Conservation (phyloP, 2,888 invertebrate species). For the Orchesellides sinensis region DNA sequence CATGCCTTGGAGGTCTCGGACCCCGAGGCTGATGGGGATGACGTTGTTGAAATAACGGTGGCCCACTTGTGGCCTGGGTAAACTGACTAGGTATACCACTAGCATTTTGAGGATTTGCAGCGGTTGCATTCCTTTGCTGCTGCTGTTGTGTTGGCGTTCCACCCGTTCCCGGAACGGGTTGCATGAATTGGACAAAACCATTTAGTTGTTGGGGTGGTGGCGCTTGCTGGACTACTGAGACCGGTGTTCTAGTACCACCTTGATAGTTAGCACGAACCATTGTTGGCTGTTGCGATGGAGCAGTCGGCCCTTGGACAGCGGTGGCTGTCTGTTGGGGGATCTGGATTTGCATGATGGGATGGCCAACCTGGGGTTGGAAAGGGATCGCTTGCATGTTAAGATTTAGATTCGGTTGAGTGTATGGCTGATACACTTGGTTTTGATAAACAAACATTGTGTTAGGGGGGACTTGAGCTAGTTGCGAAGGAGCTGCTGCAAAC, state of each 20-base stretch:
- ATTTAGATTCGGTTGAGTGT: constrained; percentile 71
- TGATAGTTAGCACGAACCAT: constrained; percentile 55
- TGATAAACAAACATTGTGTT: constrained; percentile 74
- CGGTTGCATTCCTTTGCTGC: constrained; percentile 57
- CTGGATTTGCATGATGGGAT: constrained; percentile 69
- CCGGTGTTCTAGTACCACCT: constrained; percentile 51
- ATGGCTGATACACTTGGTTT: constrained; percentile 74
- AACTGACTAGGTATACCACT: constrained; percentile 70
- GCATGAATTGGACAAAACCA: constrained; percentile 65
- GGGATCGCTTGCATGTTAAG: constrained; percentile 72
- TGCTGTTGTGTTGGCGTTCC: constrained; percentile 42
- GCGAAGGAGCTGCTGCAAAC: constrained; percentile 69
- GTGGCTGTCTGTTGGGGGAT: constrained; percentile 62
- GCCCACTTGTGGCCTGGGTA: constrained; percentile 67
- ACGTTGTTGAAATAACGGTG: constrained; percentile 67
- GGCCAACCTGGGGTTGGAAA: constrained; percentile 69
- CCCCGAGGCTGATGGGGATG: constrained; percentile 62
- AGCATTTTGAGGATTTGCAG: constrained; percentile 64
- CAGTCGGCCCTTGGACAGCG: constrained; percentile 54
- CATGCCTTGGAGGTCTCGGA: constrained; percentile 65
- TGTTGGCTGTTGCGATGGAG: constrained; percentile 42
- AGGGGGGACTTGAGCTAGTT: constrained; percentile 74
- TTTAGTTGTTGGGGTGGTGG: constrained; percentile 59
- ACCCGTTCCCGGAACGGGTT: constrained; percentile 46
- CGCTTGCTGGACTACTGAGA: constrained; percentile 55